Evolutionary conservation across 2,888 invertebrate species (phyloP), one percentile per base, ranked within the genome.

Genomic region (Nyleta sp.): DNA sequence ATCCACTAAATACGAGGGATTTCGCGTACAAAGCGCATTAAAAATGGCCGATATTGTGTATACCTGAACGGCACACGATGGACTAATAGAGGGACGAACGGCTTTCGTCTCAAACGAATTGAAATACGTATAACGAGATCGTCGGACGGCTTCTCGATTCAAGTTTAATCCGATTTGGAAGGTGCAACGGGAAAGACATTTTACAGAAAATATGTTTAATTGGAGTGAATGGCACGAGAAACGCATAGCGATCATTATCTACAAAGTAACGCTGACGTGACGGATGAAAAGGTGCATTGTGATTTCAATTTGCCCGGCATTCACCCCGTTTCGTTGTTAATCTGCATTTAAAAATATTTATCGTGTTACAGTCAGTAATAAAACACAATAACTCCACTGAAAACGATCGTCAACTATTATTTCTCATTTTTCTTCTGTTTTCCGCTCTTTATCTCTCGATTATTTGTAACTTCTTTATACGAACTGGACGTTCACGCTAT

Each of bases 91-190:
- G 24, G 10, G 35, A 35, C 55, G 50, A 68, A 46, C 35, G 33
- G 28, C 68, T 52, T 33, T 48, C 68, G 48, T 70, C 52, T 64
- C 64, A 50, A 59, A 53, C 52, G 64, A 75, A 64, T 64, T 70
- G 62, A 76, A 70, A 70, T 64, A 52, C 65, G 52, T 57, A 71
- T 76, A 76, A 71, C 60, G 71, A 76, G 76, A 70, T 70, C 68
- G 44, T 60, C 44, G 60, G 53, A 67, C 59, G 44, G 77, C 71
- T 77, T 77, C 71, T 79, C 60, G 71, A 72, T 75, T 64, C 71
- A 57, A 50, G 60, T 67, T 67, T 79, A 79, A 79, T 79, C 79
- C 72, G 79, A 79, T 79, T 79, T 75, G 48, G 67, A 62, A 75
- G 79, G 75, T 72, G 70, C 74, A 71, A 18, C 52, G 55, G 46